These are phyloP conservation scores for Azemiops feae DNA, from an alignment of 2,113 vertebrate genomes.

Conservation along the genomic window DNA sequence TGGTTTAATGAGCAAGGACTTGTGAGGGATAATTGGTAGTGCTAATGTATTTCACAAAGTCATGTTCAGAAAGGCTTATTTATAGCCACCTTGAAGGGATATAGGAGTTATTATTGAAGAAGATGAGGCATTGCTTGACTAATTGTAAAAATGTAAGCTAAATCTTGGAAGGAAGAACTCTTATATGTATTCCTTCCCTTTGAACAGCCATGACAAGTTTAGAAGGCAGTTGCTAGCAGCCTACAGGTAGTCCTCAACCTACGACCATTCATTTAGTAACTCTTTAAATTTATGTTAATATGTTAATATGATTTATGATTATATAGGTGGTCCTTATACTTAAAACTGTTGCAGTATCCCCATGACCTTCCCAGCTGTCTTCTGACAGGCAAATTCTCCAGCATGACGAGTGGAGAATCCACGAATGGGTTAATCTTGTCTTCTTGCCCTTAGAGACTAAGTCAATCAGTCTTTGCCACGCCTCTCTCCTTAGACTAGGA, in stretches of 20 bases:
- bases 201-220: background rate
- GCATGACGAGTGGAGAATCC: no score
- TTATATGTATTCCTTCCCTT: background rate
- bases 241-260: no score
- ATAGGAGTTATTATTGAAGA: background rate
- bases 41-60: background rate
- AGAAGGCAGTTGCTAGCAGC: background rate
- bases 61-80: background rate
- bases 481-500: no score
- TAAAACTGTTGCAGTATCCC: background rate
- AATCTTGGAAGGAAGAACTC: background rate
- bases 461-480: no score
- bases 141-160: background rate
- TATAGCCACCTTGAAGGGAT: no score
- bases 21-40: background rate
- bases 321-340: no score
- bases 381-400: background rate
- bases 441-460: no score
- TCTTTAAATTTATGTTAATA: background rate
- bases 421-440: no score
- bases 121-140: background rate
- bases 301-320: background rate
- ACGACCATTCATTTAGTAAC: background rate
- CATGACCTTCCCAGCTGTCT: background rate
- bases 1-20: background rate